These are phyloP conservation scores for Tachycineta bicolor DNA, from an alignment of 2,113 vertebrate genomes.

Conservation along the genomic window DNA sequence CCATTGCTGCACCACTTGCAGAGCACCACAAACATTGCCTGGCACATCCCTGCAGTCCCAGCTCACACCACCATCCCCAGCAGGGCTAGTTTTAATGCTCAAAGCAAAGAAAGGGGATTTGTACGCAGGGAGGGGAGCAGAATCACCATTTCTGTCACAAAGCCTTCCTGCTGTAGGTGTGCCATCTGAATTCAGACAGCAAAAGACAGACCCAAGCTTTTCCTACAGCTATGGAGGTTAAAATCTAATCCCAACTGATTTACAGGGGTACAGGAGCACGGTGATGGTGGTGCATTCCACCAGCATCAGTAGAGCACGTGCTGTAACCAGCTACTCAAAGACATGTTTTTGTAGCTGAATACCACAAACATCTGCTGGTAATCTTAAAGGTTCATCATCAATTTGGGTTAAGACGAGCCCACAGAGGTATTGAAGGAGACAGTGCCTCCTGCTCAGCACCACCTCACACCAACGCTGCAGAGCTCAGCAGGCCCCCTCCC, in stretches of 20 bases:
- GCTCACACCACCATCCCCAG: not conserved
- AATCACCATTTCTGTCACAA: not conserved
- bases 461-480: not conserved
- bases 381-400: not conserved
- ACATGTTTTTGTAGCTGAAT: not conserved
- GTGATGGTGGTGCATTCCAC: not conserved
- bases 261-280: rapidly evolving
- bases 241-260: not conserved
- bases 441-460: not conserved
- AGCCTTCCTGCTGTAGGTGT: not conserved
- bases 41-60: not conserved
- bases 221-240: not conserved
- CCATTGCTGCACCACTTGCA: not conserved
- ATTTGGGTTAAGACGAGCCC: not conserved
- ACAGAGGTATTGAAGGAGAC: not conserved
- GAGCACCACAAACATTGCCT: not conserved
- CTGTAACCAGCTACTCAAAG: not conserved
- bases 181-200: not conserved
- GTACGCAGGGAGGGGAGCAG: not conserved
- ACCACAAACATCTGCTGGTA: not conserved
- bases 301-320: not conserved
- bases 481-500: not conserved
- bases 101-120: not conserved
- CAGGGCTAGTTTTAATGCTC: not conserved
- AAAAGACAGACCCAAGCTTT: not conserved